Evolutionary conservation across 2,888 invertebrate genomes (phyloP), one percentile per base, ranked within the genome.

Genomic region (Andrena camellia): DNA sequence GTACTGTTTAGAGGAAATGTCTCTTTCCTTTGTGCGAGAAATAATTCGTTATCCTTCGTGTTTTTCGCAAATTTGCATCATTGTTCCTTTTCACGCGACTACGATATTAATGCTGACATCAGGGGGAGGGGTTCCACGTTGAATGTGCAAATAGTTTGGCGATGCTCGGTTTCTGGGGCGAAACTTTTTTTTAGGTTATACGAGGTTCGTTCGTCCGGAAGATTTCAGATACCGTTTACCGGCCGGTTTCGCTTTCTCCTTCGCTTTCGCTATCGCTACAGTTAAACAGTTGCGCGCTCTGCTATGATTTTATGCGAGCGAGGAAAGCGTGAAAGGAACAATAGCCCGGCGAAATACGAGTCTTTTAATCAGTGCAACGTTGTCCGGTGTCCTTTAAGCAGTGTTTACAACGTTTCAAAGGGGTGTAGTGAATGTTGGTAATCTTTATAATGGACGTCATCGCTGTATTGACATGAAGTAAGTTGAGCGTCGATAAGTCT

Each of bases 181-280:
- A 31, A n/a, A 29, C 52, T 48, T 31, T 54, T 23, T 26, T 33
- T 48, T 42, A 4, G 13, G 33, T 66, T 66, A 59, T 50, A 64
- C 69, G 57, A 29, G 74, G 57, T 52, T 78, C 81, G 48, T 48
- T 64, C 29, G 20, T 33, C n/a, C 69, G 42, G 54, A 59, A 57
- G 64, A 81, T 76, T 73, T 78, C 50, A 84, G 57, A 62, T 60
- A 75, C 64, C 64, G 84, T 73, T 77, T 68, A 31, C 71, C 82
- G 78, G 66, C 72, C 73, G 79, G 81, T 75, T 83, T 82, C 84
- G 83, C 89, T 88, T 89, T 87, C 88, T 81, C 88, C 81, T 78
- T 76, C 82, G 82, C 86, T 88, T 85, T 89, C 89, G 88, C 89
- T 89, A 85, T 84, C 88, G 81, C 78, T 80, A 69, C 69, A 60